phyloP scores from a whole-genome alignment of 2,113 vertebrate species.

The Brachyhypopomus occidentalis region DNA sequence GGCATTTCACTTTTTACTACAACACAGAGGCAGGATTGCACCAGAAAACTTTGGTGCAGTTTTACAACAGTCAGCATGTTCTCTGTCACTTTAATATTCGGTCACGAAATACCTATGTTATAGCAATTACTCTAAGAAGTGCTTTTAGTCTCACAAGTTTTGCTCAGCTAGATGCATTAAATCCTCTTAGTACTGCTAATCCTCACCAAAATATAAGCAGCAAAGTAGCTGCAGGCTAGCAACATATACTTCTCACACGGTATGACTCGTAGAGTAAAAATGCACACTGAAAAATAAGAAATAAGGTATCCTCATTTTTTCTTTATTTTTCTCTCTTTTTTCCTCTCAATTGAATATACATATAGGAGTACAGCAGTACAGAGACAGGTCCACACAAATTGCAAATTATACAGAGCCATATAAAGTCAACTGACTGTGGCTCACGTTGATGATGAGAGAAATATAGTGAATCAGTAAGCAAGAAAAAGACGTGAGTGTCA shows the following conservation, averaged over 20 bases:
- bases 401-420: neutral
- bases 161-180: conserved; percentile 65
- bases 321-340: neutral
- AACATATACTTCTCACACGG: conserved; percentile 10
- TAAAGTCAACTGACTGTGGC: neutral
- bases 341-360: neutral
- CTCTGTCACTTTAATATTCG: neutral
- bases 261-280: neutral
- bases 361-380: conserved; percentile 22
- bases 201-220: conserved; percentile 63
- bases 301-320: conserved; percentile 18
- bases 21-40: neutral
- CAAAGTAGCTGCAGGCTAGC: conserved; percentile 13
- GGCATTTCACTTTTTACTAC: neutral
- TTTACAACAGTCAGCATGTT: neutral
- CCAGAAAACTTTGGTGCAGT: neutral
- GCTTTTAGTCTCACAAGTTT: conserved; percentile 67
- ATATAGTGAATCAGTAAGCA: neutral
- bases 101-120: conserved; percentile 35
- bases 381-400: neutral
- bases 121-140: conserved; percentile 61
- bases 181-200: conserved; percentile 76
- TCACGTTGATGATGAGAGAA: neutral
- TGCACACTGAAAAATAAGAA: conserved; percentile 6
- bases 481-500: neutral